phyloP scores from a whole-genome alignment of 1,140 invertebrate genomes.

The Heliconius nattereri region DNA sequence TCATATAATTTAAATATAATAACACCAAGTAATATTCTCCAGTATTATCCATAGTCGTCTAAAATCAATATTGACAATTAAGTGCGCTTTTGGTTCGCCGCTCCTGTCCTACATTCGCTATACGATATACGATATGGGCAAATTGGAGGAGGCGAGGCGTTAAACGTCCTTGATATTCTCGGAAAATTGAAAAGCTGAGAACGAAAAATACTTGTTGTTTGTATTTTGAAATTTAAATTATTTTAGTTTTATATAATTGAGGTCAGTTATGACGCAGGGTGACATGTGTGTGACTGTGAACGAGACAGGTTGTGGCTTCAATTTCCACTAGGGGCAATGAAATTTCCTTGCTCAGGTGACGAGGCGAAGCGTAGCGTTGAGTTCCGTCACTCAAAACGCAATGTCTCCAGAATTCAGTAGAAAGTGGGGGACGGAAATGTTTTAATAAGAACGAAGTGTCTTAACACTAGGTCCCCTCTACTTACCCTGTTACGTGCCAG shows the following conservation, averaged over 20 bases:
- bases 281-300: fast-evolving
- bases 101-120: conserved; percentile 49
- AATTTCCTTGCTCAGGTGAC: neutral
- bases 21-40: neutral
- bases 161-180: conserved; percentile 13
- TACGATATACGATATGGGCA: conserved; percentile 19
- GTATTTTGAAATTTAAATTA: neutral
- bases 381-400: neutral
- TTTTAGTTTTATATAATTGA: neutral
- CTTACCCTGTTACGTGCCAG: neutral
- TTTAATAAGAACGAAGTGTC: neutral
- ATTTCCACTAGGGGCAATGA: neutral
- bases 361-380: neutral
- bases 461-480: neutral
- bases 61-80: conserved; percentile 59
- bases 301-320: too few species aligned
- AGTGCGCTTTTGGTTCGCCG: conserved; percentile 52
- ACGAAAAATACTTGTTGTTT: neutral
- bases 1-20: too few species aligned
- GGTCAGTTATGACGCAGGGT: too few species aligned
- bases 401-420: neutral
- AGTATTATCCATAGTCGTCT: neutral
- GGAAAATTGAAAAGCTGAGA: conserved; percentile 15
- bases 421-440: neutral
- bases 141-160: conserved; percentile 12